These are phyloP conservation scores for Pituophis catenifer DNA, from an alignment of 2,113 vertebrate species.

Conservation along the genomic window DNA sequence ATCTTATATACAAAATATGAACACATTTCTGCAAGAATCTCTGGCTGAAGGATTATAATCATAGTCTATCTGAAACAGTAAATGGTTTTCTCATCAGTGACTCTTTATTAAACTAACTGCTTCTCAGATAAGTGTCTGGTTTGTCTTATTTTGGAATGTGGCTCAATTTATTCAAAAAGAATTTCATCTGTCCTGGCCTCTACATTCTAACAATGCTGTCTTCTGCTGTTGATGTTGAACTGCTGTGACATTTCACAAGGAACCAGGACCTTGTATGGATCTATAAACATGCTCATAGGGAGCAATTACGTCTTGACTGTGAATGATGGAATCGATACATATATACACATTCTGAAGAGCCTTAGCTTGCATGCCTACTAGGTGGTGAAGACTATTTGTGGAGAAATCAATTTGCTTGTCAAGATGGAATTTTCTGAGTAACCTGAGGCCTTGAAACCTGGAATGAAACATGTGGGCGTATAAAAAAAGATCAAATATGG, in stretches of 20 bases:
- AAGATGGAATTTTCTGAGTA: constrained; percentile 39
- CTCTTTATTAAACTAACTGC: neutral
- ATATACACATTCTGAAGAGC: constrained; percentile 13
- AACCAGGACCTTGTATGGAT: constrained; percentile 40
- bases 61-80: neutral
- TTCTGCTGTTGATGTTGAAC: constrained; percentile 9
- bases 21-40: neutral
- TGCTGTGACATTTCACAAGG: constrained; percentile 16
- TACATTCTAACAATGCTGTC: constrained; percentile 3
- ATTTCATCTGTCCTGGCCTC: neutral
- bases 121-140: neutral
- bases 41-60: neutral
- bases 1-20: too few relatives aligned
- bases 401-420: constrained; percentile 24
- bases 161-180: constrained; percentile 3
- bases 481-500: neutral
- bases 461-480: neutral
- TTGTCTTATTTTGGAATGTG: neutral
- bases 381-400: constrained; percentile 43
- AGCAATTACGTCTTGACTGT: constrained; percentile 53
- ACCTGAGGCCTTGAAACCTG: constrained; percentile 1
- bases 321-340: constrained; percentile 55
- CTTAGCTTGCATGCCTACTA: constrained; percentile 9
- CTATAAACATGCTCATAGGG: constrained; percentile 50
- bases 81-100: neutral